Evolutionary conservation across 1,140 invertebrate genomes (phyloP).

Genomic region (Ostrea edulis): DNA sequence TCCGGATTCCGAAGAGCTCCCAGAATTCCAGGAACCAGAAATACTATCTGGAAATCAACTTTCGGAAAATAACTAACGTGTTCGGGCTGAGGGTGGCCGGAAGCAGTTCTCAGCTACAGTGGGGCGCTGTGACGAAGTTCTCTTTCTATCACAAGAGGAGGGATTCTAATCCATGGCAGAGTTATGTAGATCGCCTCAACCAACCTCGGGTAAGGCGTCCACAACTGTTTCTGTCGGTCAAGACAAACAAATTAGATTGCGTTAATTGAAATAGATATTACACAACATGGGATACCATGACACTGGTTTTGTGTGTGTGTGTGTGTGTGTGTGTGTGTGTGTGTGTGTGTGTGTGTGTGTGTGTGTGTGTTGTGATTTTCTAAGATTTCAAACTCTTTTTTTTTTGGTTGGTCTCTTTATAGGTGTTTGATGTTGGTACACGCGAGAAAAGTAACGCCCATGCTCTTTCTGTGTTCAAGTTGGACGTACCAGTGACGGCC

Average conservation of each 20-base stretch:
- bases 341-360: no score
- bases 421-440: slow-evolving; percentile 40
- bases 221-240: background rate
- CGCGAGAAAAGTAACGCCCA: background rate
- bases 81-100: background rate
- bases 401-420: background rate
- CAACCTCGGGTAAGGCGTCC: slow-evolving; percentile 9
- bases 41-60: slow-evolving; percentile 17
- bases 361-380: no score
- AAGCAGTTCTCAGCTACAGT: background rate
- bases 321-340: no score
- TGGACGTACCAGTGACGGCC: slow-evolving; percentile 2
- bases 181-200: slow-evolving; percentile 21
- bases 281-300: no score
- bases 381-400: background rate
- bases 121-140: slow-evolving; percentile 7
- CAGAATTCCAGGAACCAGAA: slow-evolving; percentile 7
- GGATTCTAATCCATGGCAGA: background rate
- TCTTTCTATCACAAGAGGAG: slow-evolving; percentile 6
- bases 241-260: background rate
- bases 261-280: background rate
- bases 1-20: background rate
- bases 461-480: background rate
- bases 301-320: no score
- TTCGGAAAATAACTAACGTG: background rate